Evolutionary conservation across 2,113 vertebrate species (phyloP).

Genomic region (Callospermophilus lateralis): DNA sequence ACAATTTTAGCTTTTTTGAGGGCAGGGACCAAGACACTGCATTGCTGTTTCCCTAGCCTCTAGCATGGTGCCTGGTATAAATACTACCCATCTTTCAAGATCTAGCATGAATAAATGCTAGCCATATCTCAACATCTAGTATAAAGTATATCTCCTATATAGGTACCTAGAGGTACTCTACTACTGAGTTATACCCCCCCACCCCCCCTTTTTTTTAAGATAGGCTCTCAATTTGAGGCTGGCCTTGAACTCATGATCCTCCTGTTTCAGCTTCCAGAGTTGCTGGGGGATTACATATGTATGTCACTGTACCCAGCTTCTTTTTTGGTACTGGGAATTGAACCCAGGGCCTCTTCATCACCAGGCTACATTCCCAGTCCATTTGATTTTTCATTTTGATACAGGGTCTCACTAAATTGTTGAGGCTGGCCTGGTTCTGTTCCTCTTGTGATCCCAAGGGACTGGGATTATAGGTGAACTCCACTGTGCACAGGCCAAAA

Average conservation of each 20-base stretch:
- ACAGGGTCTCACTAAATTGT: neutral
- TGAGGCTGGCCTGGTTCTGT: neutral
- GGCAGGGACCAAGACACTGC: neutral
- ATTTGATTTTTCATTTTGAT: neutral
- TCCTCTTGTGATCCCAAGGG: neutral
- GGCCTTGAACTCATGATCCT: no score
- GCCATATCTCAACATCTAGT: neutral
- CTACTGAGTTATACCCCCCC: neutral
- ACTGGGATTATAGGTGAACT: neutral
- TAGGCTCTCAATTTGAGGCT: no score
- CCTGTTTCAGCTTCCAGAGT: no score
- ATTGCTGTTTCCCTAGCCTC: neutral
- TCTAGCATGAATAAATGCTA: neutral
- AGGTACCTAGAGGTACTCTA: neutral
- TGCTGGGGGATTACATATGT: no score
- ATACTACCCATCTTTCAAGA: slow-evolving; percentile 1
- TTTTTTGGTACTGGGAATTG: neutral
- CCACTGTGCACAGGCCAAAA: neutral
- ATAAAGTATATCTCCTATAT: neutral
- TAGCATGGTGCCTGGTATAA: neutral
- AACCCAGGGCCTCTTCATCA: neutral
- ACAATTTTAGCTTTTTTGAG: neutral
- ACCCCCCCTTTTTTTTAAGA: neutral
- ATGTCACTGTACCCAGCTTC: neutral
- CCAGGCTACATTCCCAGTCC: neutral